Percentiles rank a stretch among this genome's conserved stretches.
phyloP scores from a whole-genome alignment of 2,797 vertebrate species.

The Notolabrus celidotus region DNA sequence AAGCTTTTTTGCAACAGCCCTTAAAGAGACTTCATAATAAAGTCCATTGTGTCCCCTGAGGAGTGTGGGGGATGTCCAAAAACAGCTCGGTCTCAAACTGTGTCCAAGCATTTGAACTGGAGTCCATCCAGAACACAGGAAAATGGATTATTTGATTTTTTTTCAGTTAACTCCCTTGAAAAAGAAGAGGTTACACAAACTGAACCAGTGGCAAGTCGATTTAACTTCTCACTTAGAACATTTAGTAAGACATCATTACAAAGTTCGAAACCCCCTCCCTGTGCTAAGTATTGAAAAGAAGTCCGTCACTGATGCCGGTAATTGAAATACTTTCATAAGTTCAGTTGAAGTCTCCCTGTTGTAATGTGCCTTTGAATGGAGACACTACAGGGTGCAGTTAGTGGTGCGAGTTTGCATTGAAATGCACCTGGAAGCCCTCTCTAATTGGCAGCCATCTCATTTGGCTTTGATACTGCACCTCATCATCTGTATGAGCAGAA shows the following conservation, averaged over 20 bases:
- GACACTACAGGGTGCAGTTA: constrained; percentile 74
- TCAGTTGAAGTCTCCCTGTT: constrained; percentile 61
- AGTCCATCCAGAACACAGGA: constrained; percentile 56
- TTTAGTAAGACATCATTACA: constrained; percentile 66
- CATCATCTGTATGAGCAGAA: constrained; percentile 79
- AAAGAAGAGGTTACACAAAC: constrained; percentile 53
- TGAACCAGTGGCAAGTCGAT: constrained; percentile 43
- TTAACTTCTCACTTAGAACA: constrained; percentile 60
- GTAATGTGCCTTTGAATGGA: constrained; percentile 69
- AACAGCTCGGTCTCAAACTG: constrained; percentile 57
- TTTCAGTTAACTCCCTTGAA: constrained; percentile 54
- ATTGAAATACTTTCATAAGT: constrained; percentile 71
- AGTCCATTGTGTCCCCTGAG: constrained; percentile 44
- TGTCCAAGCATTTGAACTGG: constrained; percentile 63
- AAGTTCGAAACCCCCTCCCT: constrained; percentile 37
- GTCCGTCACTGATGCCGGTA: constrained; percentile 49
- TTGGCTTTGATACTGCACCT: constrained; percentile 79
- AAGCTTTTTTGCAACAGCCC: constrained; percentile 32
- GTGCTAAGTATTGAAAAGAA: constrained; percentile 35
- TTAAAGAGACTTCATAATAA: constrained; percentile 41
- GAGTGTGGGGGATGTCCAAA: constrained; percentile 53
- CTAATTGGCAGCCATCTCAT: constrained; percentile 83
- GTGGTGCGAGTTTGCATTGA: constrained; percentile 69
- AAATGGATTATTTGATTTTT: constrained; percentile 65
- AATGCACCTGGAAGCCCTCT: constrained; percentile 76